Evolutionary conservation across 2,888 invertebrate species (phyloP).

Genomic region (Disparrhopalites patrizii): DNA sequence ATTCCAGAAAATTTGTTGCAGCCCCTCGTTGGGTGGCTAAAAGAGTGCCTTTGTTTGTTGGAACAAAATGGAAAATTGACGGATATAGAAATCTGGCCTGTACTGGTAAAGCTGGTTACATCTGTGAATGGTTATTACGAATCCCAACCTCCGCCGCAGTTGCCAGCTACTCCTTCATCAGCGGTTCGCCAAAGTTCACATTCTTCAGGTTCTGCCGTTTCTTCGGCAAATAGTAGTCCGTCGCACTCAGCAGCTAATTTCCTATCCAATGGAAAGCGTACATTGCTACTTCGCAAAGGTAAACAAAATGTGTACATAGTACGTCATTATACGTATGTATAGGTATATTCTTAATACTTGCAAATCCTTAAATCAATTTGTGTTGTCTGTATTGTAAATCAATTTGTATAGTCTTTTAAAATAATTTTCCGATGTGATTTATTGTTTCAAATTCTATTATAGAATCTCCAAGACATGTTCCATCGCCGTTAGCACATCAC

Average conservation of each 20-base stretch:
- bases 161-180: not conserved
- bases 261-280: slow-evolving; percentile 41
- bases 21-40: slow-evolving; percentile 41
- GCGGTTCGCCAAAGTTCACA: not conserved
- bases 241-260: slow-evolving; percentile 39
- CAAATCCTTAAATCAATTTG: not conserved
- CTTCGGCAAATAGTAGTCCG: slow-evolving; percentile 33
- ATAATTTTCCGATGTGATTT: not conserved
- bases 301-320: too few relatives aligned
- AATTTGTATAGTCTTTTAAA: too few relatives aligned
- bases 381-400: too few relatives aligned
- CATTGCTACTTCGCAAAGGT: slow-evolving; percentile 37
- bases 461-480: slow-evolving; percentile 21
- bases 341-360: not conserved
- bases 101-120: slow-evolving; percentile 40
- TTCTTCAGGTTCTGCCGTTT: slow-evolving; percentile 21
- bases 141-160: slow-evolving; percentile 13
- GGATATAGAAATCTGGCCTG: slow-evolving; percentile 45
- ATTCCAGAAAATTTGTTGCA: slow-evolving; percentile 47
- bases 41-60: slow-evolving; percentile 43
- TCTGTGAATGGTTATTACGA: slow-evolving; percentile 35
- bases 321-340: too few relatives aligned
- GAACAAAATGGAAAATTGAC: slow-evolving; percentile 45
- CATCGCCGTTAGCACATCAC: not conserved
- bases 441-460: not conserved